Percentiles rank a stretch among this genome's conserved stretches.
phyloP scores from a whole-genome alignment of 2,797 vertebrate genomes.

The Geotria australis region DNA sequence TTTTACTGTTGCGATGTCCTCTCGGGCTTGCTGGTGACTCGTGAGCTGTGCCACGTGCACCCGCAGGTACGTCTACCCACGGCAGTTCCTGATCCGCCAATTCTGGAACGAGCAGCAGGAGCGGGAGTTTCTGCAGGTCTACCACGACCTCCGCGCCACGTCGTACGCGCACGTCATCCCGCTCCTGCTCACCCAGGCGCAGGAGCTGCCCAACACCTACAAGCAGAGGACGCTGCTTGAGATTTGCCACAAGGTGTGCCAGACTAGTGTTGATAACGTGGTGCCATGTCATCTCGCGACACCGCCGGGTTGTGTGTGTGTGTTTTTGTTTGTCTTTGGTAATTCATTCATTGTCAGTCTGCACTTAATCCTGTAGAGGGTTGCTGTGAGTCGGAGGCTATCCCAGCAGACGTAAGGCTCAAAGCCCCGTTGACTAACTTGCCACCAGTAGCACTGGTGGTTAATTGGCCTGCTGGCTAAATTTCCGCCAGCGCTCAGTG shows the following conservation, averaged over 20 bases:
- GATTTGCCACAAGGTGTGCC: conserved; percentile 20
- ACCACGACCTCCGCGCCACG: conserved; percentile 19
- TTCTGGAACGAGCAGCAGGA: conserved; percentile 58
- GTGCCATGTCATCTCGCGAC: no score
- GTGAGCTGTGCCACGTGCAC: background rate
- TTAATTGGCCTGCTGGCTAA: no score
- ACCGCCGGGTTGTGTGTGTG: background rate
- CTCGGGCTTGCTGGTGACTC: no score
- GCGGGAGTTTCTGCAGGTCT: conserved; percentile 25
- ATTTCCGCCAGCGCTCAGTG: no score
- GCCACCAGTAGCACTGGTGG: no score
- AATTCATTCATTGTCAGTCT: no score
- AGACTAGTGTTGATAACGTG: background rate
- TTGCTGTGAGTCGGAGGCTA: no score
- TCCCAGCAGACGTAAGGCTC: no score
- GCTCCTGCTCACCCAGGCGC: conserved; percentile 13
- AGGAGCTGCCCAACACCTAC: conserved; percentile 8
- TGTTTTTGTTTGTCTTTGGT: background rate
- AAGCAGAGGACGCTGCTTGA: no score
- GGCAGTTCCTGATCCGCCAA: conserved; percentile 47
- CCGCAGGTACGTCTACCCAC: conserved; percentile 54
- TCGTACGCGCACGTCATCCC: conserved; percentile 16
- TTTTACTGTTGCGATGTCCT: no score
- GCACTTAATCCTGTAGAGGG: no score
- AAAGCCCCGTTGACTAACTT: no score